Percentiles rank a stretch among this genome's conserved stretches.
These are phyloP conservation scores for Lota lota DNA, from an alignment of 2,113 vertebrate genomes.

Conservation along the genomic window DNA sequence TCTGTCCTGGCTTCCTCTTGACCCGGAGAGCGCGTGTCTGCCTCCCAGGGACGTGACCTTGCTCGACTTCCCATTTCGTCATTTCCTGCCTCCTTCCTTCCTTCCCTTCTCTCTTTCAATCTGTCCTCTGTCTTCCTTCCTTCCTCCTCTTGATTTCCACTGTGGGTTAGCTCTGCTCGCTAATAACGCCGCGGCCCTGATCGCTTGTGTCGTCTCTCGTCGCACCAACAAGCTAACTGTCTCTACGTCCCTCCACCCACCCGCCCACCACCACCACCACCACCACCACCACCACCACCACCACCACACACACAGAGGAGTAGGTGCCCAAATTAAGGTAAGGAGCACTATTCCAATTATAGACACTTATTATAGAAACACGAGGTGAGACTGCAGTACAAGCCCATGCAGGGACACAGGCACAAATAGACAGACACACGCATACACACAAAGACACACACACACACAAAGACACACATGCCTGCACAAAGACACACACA, in stretches of 20 bases:
- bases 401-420: neutral
- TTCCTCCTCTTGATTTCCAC: slow-evolving; percentile 73
- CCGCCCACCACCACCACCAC: neutral
- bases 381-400: neutral
- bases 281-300: slow-evolving; percentile 30
- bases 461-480: neutral
- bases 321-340: slow-evolving; percentile 45
- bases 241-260: slow-evolving; percentile 16
- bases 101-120: no score
- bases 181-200: slow-evolving; percentile 60
- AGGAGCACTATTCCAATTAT: slow-evolving; percentile 41
- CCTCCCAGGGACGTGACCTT: slow-evolving; percentile 68
- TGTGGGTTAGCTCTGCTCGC: slow-evolving; percentile 65
- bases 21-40: slow-evolving; percentile 58
- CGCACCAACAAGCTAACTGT: slow-evolving; percentile 25
- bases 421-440: neutral
- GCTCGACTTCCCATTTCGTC: slow-evolving; percentile 72
- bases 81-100: slow-evolving; percentile 35
- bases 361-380: slow-evolving; percentile 19
- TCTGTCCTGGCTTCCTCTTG: slow-evolving; percentile 69
- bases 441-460: neutral
- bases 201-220: slow-evolving; percentile 32
- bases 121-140: slow-evolving; percentile 43
- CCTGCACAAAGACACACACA: slow-evolving; percentile 22
- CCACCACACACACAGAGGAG: slow-evolving; percentile 30